Percentiles rank a stretch among this genome's conserved stretches.
These are phyloP conservation scores for Poeciliopsis paucimaculata DNA, from an alignment of 2,797 vertebrate species.

Conservation along the genomic window DNA sequence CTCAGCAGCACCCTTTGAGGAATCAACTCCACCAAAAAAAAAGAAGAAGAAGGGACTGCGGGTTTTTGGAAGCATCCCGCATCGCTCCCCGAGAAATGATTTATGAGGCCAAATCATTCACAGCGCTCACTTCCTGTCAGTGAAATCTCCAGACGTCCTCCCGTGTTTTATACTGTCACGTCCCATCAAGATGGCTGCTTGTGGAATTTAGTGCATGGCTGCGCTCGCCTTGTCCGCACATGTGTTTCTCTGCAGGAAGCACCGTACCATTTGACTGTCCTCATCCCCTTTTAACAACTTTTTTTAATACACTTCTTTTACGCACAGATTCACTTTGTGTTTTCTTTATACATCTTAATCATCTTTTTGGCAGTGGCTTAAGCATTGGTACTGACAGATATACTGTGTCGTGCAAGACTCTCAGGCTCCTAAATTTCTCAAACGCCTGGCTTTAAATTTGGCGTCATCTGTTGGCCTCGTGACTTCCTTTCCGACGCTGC, in stretches of 20 bases:
- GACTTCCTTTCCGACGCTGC: slow-evolving; percentile 50
- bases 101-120: slow-evolving; percentile 84
- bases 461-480: slow-evolving; percentile 37
- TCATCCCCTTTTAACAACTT: slow-evolving; percentile 36
- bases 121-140: slow-evolving; percentile 85
- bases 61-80: slow-evolving; percentile 61
- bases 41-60: slow-evolving; percentile 31
- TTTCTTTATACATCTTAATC: slow-evolving; percentile 62
- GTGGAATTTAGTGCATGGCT: slow-evolving; percentile 72
- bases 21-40: slow-evolving; percentile 55
- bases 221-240: slow-evolving; percentile 67
- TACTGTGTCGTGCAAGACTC: slow-evolving; percentile 49
- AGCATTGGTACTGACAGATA: slow-evolving; percentile 53
- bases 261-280: slow-evolving; percentile 51
- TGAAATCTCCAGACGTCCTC: slow-evolving; percentile 81
- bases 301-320: slow-evolving; percentile 14
- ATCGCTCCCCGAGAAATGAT: slow-evolving; percentile 76
- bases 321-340: slow-evolving; percentile 38
- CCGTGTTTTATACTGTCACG: slow-evolving; percentile 74
- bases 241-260: slow-evolving; percentile 66
- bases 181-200: slow-evolving; percentile 65
- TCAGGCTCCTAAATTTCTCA: slow-evolving; percentile 43
- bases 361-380: slow-evolving; percentile 35
- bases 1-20: slow-evolving; percentile 49
- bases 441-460: slow-evolving; percentile 36